Percentiles rank a stretch among this genome's conserved stretches.
These are phyloP conservation scores for Limnothrissa miodon DNA, from an alignment of 2,113 vertebrate species.

Conservation along the genomic window DNA sequence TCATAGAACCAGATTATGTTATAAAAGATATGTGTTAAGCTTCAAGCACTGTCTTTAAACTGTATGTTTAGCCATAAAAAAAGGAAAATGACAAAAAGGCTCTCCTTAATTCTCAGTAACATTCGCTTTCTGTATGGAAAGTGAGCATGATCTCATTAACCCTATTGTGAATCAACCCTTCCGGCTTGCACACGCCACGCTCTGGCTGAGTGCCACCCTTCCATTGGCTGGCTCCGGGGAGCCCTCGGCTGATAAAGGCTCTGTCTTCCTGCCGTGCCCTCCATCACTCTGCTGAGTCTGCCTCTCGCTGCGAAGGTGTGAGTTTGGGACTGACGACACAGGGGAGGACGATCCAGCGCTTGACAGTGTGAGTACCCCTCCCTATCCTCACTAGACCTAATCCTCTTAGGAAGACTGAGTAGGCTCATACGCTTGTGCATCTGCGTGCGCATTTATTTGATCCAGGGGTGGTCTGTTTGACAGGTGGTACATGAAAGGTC, in stretches of 20 bases:
- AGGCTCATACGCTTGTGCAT: constrained; percentile 3
- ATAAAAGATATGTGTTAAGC: too few relatives aligned
- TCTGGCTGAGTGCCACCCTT: constrained; percentile 40
- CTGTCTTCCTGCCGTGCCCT: constrained; percentile 54
- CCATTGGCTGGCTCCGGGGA: constrained; percentile 66
- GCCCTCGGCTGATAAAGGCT: constrained; percentile 67
- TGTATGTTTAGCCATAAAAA: neutral
- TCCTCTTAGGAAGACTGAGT: constrained; percentile 34
- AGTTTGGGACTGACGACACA: constrained; percentile 28
- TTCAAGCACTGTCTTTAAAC: too few relatives aligned
- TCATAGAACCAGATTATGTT: too few relatives aligned
- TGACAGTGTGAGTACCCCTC: constrained; percentile 39
- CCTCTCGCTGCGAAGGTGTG: constrained; percentile 33
- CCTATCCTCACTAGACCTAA: neutral
- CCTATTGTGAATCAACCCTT: constrained; percentile 54
- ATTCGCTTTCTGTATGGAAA: constrained; percentile 24
- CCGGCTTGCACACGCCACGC: constrained; percentile 27
- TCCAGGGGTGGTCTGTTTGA: neutral
- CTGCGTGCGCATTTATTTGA: constrained; percentile 28
- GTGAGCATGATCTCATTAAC: constrained; percentile 42
- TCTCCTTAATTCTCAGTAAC: neutral
- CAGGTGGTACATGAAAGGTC: neutral
- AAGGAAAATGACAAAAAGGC: neutral
- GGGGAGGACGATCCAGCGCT: constrained; percentile 18
- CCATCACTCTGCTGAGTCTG: constrained; percentile 34